phyloP scores from a whole-genome alignment of 2,113 vertebrate species.

The Lophotis ruficrista region DNA sequence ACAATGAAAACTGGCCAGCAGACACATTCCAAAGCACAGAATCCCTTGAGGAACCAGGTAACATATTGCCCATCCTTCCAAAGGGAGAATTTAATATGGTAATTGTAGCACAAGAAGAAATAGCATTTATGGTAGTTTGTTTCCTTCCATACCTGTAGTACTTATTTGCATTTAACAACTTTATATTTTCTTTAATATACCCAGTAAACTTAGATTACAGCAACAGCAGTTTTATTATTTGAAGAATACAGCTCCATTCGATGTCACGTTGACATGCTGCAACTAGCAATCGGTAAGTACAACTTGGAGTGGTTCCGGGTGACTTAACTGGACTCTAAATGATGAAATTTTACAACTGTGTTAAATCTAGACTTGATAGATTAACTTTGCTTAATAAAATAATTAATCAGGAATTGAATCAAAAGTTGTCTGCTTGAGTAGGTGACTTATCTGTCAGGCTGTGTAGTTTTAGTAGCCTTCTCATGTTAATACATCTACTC shows the following conservation, averaged over 20 bases:
- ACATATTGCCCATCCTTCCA: slow-evolving; percentile 26
- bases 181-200: neutral
- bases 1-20: slow-evolving; percentile 2
- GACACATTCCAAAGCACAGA: slow-evolving; percentile 51
- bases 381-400: neutral
- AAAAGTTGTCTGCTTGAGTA: neutral
- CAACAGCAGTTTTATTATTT: neutral
- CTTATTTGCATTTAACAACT: neutral
- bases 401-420: neutral
- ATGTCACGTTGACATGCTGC: neutral
- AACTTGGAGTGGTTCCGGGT: neutral
- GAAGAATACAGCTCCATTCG: neutral
- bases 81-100: slow-evolving; percentile 6
- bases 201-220: neutral
- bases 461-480: neutral
- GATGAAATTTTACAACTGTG: neutral
- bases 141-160: neutral
- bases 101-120: neutral
- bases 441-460: neutral
- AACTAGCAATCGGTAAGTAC: neutral
- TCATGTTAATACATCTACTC: neutral
- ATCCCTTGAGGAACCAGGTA: slow-evolving; percentile 61
- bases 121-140: neutral
- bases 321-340: neutral
- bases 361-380: neutral